These are phyloP conservation scores for Anastatus disparis DNA, from an alignment of 1,140 invertebrate genomes.

Conservation along the genomic window DNA sequence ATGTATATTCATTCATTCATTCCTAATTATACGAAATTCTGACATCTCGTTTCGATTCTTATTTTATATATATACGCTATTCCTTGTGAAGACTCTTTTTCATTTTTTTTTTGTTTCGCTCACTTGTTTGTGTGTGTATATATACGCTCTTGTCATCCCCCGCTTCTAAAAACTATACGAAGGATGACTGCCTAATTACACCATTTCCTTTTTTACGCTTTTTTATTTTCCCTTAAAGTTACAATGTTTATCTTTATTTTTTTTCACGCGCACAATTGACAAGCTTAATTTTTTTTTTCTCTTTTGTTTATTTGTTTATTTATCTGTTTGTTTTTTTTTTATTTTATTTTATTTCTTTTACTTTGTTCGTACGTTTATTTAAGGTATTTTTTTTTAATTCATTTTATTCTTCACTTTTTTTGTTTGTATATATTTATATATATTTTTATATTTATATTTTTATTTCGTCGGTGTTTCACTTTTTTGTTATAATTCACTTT, in stretches of 20 bases:
- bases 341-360: not conserved
- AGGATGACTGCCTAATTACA: conserved; percentile 27
- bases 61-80: not conserved
- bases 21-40: conserved; percentile 33
- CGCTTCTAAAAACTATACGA: not conserved
- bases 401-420: not conserved
- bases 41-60: conserved; percentile 27
- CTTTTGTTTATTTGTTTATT: not conserved
- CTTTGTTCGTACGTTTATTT: too few relatives aligned
- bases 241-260: conserved; percentile 21
- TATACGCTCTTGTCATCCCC: not conserved
- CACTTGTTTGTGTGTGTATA: not conserved
- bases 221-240: conserved; percentile 33
- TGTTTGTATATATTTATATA: not conserved
- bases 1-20: too few relatives aligned
- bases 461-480: not conserved
- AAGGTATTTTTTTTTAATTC: too few relatives aligned
- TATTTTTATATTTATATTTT: conserved; percentile 8
- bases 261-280: conserved; percentile 58
- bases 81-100: conserved; percentile 27
- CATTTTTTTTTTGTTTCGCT: conserved; percentile 1
- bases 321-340: too few relatives aligned
- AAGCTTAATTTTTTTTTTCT: conserved; percentile 47
- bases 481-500: not conserved
- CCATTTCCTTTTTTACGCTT: conserved; percentile 22